phyloP scores from a whole-genome alignment of 2,888 invertebrate species.

The Bruchidius siliquastri region DNA sequence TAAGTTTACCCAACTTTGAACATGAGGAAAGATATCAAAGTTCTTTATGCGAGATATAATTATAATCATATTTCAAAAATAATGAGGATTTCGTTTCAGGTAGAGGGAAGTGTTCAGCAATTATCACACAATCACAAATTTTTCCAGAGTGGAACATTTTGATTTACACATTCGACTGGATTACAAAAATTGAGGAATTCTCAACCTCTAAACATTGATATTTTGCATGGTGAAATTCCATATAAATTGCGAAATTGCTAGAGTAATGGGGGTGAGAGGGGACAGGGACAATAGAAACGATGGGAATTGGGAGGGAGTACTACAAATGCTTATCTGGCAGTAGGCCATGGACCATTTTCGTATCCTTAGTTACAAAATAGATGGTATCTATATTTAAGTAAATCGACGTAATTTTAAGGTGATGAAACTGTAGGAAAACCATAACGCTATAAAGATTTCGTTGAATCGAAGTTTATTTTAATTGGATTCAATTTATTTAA shows the following conservation, averaged over 20 bases:
- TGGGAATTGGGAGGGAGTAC: background rate
- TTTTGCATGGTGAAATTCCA: background rate
- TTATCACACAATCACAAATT: background rate
- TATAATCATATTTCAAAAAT: too few species aligned
- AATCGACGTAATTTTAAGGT: background rate
- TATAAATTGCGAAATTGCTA: background rate
- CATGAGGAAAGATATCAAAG: too few species aligned
- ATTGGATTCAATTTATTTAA: too few species aligned
- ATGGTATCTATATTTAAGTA: background rate
- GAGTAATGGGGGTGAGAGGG: background rate
- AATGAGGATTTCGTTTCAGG: too few species aligned
- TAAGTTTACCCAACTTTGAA: too few species aligned
- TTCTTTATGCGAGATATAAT: too few species aligned
- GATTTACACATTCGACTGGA: background rate
- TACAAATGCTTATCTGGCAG: background rate
- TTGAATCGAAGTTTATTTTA: too few species aligned
- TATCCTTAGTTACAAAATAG: background rate
- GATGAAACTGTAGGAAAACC: background rate
- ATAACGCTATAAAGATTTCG: background rate
- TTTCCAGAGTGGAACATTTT: background rate
- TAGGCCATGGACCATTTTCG: background rate
- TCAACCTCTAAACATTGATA: background rate
- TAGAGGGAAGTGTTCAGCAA: too few species aligned
- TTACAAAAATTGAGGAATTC: background rate
- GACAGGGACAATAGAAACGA: background rate